These are phyloP conservation scores for Pogona vitticeps DNA, from an alignment of 2,113 vertebrate genomes.

Conservation along the genomic window DNA sequence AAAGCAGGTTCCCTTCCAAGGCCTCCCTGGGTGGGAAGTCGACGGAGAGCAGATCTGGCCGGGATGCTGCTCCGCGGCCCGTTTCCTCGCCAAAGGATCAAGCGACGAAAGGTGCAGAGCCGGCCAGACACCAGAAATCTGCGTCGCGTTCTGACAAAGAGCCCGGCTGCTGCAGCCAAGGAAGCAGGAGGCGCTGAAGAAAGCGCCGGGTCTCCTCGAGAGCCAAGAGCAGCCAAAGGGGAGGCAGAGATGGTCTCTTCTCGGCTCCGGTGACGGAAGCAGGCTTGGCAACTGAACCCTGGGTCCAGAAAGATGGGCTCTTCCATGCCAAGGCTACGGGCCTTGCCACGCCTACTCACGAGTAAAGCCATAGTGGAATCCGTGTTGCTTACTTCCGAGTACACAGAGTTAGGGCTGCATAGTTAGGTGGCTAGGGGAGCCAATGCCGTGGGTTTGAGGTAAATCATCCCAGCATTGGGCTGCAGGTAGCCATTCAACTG, in stretches of 20 bases:
- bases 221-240: background rate
- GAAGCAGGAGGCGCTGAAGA: background rate
- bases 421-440: background rate
- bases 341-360: background rate
- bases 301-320: background rate
- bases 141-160: background rate
- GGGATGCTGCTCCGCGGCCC: background rate
- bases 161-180: constrained; percentile 14
- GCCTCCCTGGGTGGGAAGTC: too few species aligned
- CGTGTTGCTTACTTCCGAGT: background rate
- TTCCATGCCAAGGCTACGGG: background rate
- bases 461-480: too few species aligned
- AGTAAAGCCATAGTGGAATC: background rate
- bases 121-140: background rate
- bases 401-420: background rate
- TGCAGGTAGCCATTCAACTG: too few species aligned
- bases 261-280: background rate
- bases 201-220: background rate
- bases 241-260: background rate
- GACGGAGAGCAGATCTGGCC: too few species aligned
- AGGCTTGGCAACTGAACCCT: too few species aligned
- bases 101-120: too few species aligned
- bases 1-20: too few species aligned
- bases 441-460: too few species aligned
- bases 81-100: too few species aligned